Conservation (phyloP, 2,113 vertebrate species). For the Trachemys scripta region DNA sequence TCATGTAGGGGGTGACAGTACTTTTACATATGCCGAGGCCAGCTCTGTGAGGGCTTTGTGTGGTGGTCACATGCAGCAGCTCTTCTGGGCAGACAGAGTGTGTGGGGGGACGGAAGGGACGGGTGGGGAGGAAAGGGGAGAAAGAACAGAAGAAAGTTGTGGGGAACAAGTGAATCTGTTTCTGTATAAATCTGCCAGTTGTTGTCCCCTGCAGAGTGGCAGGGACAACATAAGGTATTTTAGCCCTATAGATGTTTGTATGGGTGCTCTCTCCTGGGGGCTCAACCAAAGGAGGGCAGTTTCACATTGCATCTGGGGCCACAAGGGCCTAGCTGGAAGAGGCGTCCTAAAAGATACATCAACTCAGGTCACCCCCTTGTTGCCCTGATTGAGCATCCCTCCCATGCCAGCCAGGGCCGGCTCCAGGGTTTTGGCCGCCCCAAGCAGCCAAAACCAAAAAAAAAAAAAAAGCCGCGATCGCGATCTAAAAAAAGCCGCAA, state of each 20-base stretch:
- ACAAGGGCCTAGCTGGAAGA: background rate
- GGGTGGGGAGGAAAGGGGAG: rapidly evolving
- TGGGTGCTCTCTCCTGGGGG: background rate
- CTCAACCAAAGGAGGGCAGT: background rate
- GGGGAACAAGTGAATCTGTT: background rate
- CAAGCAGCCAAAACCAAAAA: no score
- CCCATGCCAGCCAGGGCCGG: background rate
- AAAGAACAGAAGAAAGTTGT: background rate
- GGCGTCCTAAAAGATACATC: background rate
- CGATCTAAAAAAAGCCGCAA: no score
- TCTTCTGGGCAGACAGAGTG: background rate
- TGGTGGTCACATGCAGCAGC: background rate
- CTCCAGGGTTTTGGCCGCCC: no score
- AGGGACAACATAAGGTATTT: background rate
- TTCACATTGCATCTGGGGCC: background rate
- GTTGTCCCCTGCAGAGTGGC: background rate
- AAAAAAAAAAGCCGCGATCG: no score
- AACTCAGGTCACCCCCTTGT: background rate
- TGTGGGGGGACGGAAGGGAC: background rate
- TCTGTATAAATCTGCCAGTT: background rate
- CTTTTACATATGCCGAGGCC: background rate
- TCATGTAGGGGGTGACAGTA: background rate
- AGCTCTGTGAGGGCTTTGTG: background rate
- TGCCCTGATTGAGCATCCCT: background rate
- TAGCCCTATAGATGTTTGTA: background rate